Evolutionary conservation across 2,113 vertebrate species (phyloP), one percentile per base, ranked within the genome.

Genomic region (Mellivora capensis): DNA sequence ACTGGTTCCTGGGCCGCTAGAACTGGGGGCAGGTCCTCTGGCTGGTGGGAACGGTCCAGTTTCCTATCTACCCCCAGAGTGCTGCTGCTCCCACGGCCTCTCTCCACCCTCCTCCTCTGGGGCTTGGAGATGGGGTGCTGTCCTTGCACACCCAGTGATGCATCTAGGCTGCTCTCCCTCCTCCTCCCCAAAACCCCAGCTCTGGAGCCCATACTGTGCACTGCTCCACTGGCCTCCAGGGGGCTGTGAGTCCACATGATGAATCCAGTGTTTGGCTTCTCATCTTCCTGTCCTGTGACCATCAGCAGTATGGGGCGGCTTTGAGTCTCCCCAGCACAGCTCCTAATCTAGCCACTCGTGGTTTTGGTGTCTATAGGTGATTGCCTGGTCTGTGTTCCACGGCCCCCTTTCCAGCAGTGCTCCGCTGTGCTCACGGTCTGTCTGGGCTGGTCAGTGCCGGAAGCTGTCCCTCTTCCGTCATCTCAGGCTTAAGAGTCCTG

Each of bases 71-170:
- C 44, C 21, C 44, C 37, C 18, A n/a, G 71, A 39, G 25, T 23
- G 12, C 18, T 7, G 39, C 42, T 12, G 10, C 11, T n/a, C 31
- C 37, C 21, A 18, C 6, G 34, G 61, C 86, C 29, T 87, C 29
- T 54, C 34, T 1, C 5, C 3, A 0, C 9, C 18, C 12, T 37
- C 2, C 0, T 3, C 1, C 34, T 8, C 5, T 15, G 42, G 49
- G n/a, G 13, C 15, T 2, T 17, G 27, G 29, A 47, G 44, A 2
- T 3, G 6, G 21, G 39, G 20, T 27, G 0, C 0, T 6, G 27
- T 71, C 10, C 69, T 34, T 20, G 29, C 7, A 0, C 8, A 23
- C 29, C 62, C 4, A 4, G 3, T 11, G 9, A 3, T 81, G 37
- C 54, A 90, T 80, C 69, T 39, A 20, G 67, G 8, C 52, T 2